A percentile compares a stretch with the other conserved stretches of the same genome.
Evolutionary conservation across 2,797 vertebrate genomes (phyloP).

Genomic region (Scolopax bukidnonensis): DNA sequence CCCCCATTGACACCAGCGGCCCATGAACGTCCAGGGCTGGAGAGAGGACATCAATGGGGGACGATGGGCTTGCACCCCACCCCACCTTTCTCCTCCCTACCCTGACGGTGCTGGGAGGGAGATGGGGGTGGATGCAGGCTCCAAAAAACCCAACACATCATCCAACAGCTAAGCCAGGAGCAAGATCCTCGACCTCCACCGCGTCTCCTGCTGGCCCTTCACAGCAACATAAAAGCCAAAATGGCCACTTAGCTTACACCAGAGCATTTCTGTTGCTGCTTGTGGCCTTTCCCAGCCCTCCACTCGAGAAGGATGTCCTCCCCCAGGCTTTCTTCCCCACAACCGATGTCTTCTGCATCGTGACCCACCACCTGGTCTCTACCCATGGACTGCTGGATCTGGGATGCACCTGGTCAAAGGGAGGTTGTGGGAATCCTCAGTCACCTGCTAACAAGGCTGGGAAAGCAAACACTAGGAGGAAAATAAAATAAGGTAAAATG

Average conservation of each 20-base stretch:
- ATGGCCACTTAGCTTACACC: background rate
- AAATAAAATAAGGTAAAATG: background rate
- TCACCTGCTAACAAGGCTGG: background rate
- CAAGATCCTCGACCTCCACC: background rate
- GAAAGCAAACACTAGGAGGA: background rate
- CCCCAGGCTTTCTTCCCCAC: background rate
- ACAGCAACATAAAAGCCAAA: background rate
- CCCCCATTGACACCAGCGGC: background rate
- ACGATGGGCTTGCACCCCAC: background rate
- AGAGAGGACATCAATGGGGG: background rate
- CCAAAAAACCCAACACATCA: background rate
- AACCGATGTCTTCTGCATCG: background rate
- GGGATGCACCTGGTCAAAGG: background rate
- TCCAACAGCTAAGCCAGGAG: background rate
- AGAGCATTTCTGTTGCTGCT: background rate
- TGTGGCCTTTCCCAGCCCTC: background rate
- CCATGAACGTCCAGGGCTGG: background rate
- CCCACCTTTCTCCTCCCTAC: background rate
- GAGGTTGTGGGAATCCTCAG: background rate
- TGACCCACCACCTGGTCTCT: background rate
- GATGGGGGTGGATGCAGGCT: background rate
- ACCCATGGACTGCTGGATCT: background rate
- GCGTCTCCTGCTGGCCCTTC: background rate
- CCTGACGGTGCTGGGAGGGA: rapidly evolving
- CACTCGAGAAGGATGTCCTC: background rate